These are phyloP conservation scores for Riparia riparia DNA, from an alignment of 2,113 vertebrate species.

Conservation along the genomic window DNA sequence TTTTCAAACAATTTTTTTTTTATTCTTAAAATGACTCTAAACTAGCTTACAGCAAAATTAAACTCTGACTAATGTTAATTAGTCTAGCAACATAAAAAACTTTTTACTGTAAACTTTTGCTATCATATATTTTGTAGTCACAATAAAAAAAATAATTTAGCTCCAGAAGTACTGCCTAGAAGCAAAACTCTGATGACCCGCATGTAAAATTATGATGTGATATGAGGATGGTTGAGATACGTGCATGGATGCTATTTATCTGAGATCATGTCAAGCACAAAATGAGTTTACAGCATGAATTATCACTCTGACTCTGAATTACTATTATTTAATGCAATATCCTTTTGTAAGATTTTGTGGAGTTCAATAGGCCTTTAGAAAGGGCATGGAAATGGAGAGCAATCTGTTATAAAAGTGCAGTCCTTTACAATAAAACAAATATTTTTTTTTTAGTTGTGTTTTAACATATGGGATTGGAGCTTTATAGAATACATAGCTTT, in stretches of 20 bases:
- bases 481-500: background rate
- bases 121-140: background rate
- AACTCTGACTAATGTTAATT: background rate
- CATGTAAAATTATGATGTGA: accelerated
- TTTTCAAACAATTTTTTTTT: background rate
- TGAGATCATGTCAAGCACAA: background rate
- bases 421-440: background rate
- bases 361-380: background rate
- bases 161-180: background rate
- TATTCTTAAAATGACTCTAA: background rate
- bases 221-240: background rate
- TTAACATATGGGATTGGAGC: accelerated
- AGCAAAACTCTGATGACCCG: background rate
- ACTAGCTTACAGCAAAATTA: background rate
- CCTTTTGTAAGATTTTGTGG: background rate
- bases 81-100: background rate
- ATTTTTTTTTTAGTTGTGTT: background rate
- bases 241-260: background rate
- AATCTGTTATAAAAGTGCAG: background rate
- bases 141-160: background rate
- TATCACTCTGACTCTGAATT: background rate
- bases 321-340: background rate
- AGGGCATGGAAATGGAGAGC: background rate
- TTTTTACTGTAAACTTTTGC: background rate
- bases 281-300: background rate